Evolutionary conservation across 2,888 invertebrate species (phyloP).

Genomic region (Caenorhabditis sp.): DNA sequence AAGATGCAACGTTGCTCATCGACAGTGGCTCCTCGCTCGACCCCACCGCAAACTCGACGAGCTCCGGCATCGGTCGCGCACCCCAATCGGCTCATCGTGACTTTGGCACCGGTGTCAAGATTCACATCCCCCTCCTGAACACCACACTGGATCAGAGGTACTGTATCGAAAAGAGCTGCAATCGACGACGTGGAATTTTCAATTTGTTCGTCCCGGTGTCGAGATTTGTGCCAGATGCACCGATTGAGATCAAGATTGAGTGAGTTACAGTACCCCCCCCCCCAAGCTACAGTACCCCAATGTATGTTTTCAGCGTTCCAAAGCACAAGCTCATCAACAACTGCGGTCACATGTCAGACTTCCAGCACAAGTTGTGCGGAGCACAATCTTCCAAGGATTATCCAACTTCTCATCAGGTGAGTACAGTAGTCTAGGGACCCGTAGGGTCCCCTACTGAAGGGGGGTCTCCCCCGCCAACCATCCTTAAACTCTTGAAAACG

Average conservation of each 20-base stretch:
- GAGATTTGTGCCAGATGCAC: slow-evolving; percentile 52
- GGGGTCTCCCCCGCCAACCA: no score
- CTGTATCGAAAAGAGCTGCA: slow-evolving; percentile 57
- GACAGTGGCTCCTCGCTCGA: not conserved
- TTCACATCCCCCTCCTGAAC: slow-evolving; percentile 60
- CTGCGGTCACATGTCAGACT: slow-evolving; percentile 60
- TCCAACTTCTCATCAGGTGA: slow-evolving; percentile 32
- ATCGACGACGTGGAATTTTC: slow-evolving; percentile 57
- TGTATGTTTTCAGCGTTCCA: slow-evolving; percentile 48
- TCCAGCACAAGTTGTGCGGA: slow-evolving; percentile 42
- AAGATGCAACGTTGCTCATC: no score
- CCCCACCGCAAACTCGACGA: not conserved
- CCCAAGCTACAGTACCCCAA: no score
- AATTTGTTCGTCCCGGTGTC: slow-evolving; percentile 66
- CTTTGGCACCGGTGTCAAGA: slow-evolving; percentile 46
- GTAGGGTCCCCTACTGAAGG: no score
- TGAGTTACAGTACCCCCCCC: no score
- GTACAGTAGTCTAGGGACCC: no score
- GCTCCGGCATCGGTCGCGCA: not conserved
- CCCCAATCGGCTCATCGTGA: not conserved
- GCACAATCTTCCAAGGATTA: not conserved
- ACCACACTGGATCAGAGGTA: slow-evolving; percentile 63
- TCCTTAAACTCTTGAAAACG: no score
- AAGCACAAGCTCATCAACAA: slow-evolving; percentile 53
- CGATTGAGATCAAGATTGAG: slow-evolving; percentile 55